Base-by-base conservation (phyloP, 2,797 vertebrate genomes). In the Chaenodraco wilsoni region DNA sequence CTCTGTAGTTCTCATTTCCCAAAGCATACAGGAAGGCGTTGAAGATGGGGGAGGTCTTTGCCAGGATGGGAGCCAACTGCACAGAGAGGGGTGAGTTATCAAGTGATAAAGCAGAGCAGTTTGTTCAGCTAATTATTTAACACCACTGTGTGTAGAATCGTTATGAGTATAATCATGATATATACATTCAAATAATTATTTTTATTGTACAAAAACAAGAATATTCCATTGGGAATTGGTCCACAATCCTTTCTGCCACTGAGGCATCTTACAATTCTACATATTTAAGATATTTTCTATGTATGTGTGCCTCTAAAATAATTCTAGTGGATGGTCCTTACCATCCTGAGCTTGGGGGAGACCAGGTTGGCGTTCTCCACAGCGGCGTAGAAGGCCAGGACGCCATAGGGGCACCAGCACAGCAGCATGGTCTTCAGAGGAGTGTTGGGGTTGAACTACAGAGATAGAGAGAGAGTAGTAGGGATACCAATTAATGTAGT, bases 321-420 rank as follows among this genome's bases (percentile, higher is more conserved):
- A 19, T 62, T 63, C 49, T 33, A 6, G 15, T 41, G 8, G 11
- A 65, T 11, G 0, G n/a, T 68, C 41, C 84, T 31, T 94, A 99
- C 97, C 98, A 99, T 98, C 89, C 96, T 96, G 50, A 98, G 92
- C 91, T 97, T 97, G 9, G 97, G 95, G 33, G 96, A 96, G 41
- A 99, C 88, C 79, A 96, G 89, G 74, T 84, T 95, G 81, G 95
- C 95, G 0, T 98, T 96, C 60, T 96, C 88, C 33, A 98, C 21
- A 4, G 95, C 93, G 1, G 97, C 97, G 0, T 96, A 99, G 79
- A 96, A 95, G 54, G 95, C 94, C 72, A 99, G 89, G 68, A 98
- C 50, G 11, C 96, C 96, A 2, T 99, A 99, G 56, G 97, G 98
- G 2, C 96, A 95, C 97, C 98, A 99, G 91, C 96, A 96, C 51